A percentile compares a stretch with the other conserved stretches of the same genome.
These are phyloP conservation scores for Dendrocopos noguchii DNA, from an alignment of 2,113 vertebrate genomes.

Conservation along the genomic window DNA sequence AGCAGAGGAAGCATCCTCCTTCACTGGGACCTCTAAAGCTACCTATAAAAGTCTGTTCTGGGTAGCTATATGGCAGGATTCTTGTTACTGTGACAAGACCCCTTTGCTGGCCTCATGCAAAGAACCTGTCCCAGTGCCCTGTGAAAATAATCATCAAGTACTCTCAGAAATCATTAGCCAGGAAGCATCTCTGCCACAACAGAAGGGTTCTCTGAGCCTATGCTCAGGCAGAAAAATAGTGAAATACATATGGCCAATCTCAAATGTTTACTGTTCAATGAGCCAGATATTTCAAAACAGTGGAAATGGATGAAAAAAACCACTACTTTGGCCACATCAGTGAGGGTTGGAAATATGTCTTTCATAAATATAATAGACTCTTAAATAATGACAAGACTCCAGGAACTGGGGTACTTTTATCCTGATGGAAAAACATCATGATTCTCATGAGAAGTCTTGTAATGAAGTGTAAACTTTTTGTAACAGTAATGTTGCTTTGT, in stretches of 20 bases:
- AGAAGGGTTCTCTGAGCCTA: neutral
- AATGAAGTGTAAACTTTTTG: neutral
- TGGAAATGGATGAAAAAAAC: neutral
- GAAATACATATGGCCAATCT: neutral
- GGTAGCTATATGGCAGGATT: neutral
- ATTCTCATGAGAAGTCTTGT: neutral
- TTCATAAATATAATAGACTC: neutral
- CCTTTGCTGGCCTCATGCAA: neutral
- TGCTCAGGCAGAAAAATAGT: neutral
- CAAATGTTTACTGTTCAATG: neutral
- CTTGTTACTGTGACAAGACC: neutral
- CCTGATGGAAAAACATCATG: no score
- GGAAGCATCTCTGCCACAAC: neutral
- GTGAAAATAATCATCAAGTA: neutral
- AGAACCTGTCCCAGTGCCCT: neutral
- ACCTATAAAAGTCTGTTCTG: neutral
- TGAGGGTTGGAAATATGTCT: neutral
- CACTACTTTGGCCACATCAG: neutral
- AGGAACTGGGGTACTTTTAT: neutral
- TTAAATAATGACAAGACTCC: neutral
- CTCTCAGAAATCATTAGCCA: neutral
- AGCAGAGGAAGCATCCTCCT: neutral
- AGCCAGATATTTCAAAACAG: neutral
- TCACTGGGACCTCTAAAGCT: neutral
- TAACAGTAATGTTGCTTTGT: neutral